Evolutionary conservation across 2,888 invertebrate genomes (phyloP).

Genomic region (Endomychus coccineus): DNA sequence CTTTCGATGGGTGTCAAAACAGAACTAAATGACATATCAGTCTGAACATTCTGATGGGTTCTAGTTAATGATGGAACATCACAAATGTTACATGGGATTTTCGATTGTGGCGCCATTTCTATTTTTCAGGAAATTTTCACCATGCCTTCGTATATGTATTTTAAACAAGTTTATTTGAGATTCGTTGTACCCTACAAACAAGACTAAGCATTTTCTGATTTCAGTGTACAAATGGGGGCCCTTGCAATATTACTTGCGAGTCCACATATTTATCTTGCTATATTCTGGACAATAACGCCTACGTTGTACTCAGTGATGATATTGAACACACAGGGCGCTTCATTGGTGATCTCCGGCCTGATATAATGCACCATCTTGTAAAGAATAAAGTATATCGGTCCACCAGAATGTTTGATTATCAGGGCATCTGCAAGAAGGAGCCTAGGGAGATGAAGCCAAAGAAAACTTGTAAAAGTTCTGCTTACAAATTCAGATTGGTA

Average conservation of each 20-base stretch:
- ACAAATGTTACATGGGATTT: no score
- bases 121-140: no score
- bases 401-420: conserved; percentile 76
- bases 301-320: conserved; percentile 71
- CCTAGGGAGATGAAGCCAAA: conserved; percentile 21
- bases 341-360: conserved; percentile 67
- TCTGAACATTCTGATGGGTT: no score
- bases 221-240: conserved; percentile 9
- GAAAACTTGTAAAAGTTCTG: conserved; percentile 30
- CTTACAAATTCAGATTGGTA: conserved; percentile 26
- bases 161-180: no score
- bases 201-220: no score
- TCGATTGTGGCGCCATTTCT: no score
- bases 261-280: conserved; percentile 69
- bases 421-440: conserved; percentile 70
- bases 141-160: no score
- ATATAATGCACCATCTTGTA: conserved; percentile 67
- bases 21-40: no score
- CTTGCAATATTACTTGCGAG: conserved; percentile 42
- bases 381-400: conserved; percentile 67
- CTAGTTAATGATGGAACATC: no score
- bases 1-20: no score
- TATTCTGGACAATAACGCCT: conserved; percentile 84
- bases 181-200: no score
- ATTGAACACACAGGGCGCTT: conserved; percentile 54